These are phyloP conservation scores for Recurvirostra avosetta DNA, from an alignment of 2,113 vertebrate species.

Conservation along the genomic window DNA sequence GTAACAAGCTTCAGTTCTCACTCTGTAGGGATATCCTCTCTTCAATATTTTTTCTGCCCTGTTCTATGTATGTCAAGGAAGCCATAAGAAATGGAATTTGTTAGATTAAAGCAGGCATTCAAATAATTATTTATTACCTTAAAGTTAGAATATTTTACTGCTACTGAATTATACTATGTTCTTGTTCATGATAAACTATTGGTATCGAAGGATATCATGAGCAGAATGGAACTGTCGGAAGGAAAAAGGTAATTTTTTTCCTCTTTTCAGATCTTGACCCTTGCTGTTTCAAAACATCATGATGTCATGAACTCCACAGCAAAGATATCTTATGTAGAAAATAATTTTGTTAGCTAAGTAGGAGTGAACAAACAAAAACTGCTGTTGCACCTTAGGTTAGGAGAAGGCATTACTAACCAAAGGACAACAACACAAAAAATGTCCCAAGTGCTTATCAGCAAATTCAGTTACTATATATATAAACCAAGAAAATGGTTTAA, in stretches of 20 bases:
- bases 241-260: background rate
- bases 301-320: background rate
- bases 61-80: background rate
- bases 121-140: background rate
- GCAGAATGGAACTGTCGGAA: background rate
- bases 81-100: background rate
- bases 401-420: slow-evolving; percentile 28
- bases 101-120: background rate
- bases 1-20: background rate
- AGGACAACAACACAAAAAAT: slow-evolving; percentile 21
- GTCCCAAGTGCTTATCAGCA: slow-evolving; percentile 63
- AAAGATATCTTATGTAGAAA: slow-evolving; percentile 10
- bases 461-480: slow-evolving; percentile 56
- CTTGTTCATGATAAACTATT: background rate
- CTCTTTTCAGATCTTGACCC: background rate
- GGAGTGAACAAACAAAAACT: slow-evolving; percentile 10
- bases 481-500: slow-evolving; percentile 18
- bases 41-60: background rate
- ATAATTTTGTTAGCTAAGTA: slow-evolving; percentile 44
- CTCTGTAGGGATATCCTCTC: background rate
- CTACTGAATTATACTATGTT: background rate
- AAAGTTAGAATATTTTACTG: background rate
- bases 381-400: slow-evolving; percentile 1
- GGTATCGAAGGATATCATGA: background rate
- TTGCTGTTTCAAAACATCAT: background rate